Evolutionary conservation across 1,140 invertebrate genomes (phyloP).

Genomic region (Drosophila pectinifera): DNA sequence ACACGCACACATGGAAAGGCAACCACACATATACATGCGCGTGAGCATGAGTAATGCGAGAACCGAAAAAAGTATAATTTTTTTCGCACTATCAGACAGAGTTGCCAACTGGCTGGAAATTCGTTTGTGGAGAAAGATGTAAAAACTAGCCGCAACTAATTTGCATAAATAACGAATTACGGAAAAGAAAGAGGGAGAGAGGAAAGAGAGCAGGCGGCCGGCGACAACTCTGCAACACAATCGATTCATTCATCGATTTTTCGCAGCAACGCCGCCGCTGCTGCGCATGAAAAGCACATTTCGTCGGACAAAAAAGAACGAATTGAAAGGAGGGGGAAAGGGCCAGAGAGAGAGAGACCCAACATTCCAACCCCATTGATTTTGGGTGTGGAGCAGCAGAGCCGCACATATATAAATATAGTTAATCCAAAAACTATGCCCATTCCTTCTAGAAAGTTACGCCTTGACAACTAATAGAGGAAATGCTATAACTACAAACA

Average conservation of each 20-base stretch:
- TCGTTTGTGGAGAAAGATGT: constrained; percentile 14
- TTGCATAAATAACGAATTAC: constrained; percentile 53
- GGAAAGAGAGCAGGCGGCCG: constrained; percentile 6
- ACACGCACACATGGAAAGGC: constrained; percentile 16
- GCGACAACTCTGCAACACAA: constrained; percentile 59
- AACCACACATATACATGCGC: constrained; percentile 61
- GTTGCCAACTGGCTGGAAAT: constrained; percentile 64
- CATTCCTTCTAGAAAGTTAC: constrained; percentile 52
- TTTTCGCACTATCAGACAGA: constrained; percentile 63
- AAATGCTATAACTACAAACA: constrained; percentile 62
- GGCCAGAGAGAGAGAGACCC: constrained; percentile 14
- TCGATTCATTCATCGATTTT: constrained; percentile 85
- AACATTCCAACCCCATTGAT: constrained; percentile 30
- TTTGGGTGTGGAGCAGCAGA: constrained; percentile 39
- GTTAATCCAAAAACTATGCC: constrained; percentile 57
- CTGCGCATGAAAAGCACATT: constrained; percentile 80
- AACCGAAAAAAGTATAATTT: constrained; percentile 50
- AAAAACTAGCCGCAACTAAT: constrained; percentile 43
- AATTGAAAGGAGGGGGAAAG: not conserved
- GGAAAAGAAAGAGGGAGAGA: constrained; percentile 7
- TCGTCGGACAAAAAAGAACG: constrained; percentile 34
- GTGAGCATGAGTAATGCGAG: constrained; percentile 74
- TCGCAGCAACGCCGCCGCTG: constrained; percentile 70
- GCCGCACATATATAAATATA: constrained; percentile 54
- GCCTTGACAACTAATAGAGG: constrained; percentile 53